Evolutionary conservation across 35 echinoderm and acorn worm species (phyloP).

Genomic region (Stichopus chloronotus): DNA sequence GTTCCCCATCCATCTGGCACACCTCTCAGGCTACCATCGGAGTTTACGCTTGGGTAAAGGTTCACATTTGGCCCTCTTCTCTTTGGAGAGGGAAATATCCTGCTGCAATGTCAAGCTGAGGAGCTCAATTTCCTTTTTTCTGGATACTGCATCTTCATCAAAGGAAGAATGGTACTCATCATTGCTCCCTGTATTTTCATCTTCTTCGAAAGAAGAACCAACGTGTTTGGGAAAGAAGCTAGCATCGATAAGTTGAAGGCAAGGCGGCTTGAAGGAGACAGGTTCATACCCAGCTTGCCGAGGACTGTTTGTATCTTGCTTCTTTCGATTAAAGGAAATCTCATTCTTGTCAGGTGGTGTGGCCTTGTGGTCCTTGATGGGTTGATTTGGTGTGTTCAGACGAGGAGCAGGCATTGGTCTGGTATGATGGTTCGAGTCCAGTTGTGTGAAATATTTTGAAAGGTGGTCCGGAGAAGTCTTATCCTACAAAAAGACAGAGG

Average conservation of each 20-base stretch:
- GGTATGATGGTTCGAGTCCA: constrained; percentile 10
- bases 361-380: constrained; percentile 10
- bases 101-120: background rate
- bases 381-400: background rate
- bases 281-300: background rate
- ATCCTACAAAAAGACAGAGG: background rate
- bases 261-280: background rate
- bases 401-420: constrained; percentile 39
- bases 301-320: background rate
- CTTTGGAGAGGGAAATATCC: constrained; percentile 22
- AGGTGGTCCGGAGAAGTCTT: background rate
- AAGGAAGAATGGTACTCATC: background rate
- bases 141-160: background rate
- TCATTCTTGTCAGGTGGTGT: background rate
- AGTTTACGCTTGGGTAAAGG: constrained; percentile 5
- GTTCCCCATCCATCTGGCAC: background rate
- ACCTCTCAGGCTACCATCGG: background rate
- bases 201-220: background rate
- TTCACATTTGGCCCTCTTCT: background rate
- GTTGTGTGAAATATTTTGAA: background rate
- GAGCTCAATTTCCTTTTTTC: background rate
- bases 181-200: background rate
- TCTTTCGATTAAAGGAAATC: background rate
- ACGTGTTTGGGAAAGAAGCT: background rate
- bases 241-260: background rate